phyloP scores from a whole-genome alignment of 1,140 invertebrate genomes.

The Neodiprion pinetum region DNA sequence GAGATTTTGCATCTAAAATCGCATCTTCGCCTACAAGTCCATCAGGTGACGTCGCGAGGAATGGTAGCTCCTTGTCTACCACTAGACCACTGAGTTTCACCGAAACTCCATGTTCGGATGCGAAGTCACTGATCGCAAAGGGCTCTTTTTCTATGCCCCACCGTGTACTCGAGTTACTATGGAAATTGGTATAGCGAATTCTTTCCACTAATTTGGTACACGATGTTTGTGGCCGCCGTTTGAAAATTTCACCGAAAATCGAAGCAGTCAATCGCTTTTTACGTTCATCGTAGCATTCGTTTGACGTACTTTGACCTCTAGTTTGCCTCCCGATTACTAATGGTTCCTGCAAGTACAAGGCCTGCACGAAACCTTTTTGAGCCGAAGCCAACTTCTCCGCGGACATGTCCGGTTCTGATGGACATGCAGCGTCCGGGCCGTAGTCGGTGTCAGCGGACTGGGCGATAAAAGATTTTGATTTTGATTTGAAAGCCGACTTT shows the following conservation, averaged over 20 bases:
- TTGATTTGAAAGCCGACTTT: slow-evolving; percentile 4
- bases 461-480: not conserved
- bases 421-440: slow-evolving; percentile 17
- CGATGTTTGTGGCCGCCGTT: slow-evolving; percentile 30
- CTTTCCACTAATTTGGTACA: slow-evolving; percentile 26
- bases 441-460: slow-evolving; percentile 30
- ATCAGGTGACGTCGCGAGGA: slow-evolving; percentile 55
- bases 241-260: slow-evolving; percentile 41
- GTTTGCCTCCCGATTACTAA: slow-evolving; percentile 25
- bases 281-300: slow-evolving; percentile 29
- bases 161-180: slow-evolving; percentile 7
- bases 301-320: slow-evolving; percentile 23
- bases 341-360: slow-evolving; percentile 24
- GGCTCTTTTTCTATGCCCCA: slow-evolving; percentile 15
- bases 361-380: not conserved
- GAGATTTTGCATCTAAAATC: slow-evolving; percentile 50
- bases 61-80: slow-evolving; percentile 44
- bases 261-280: slow-evolving; percentile 38
- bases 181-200: slow-evolving; percentile 1
- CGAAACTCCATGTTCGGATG: slow-evolving; percentile 6
- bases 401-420: not conserved
- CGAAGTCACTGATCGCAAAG: slow-evolving; percentile 8
- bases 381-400: not conserved
- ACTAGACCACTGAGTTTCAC: slow-evolving; percentile 52
- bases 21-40: slow-evolving; percentile 47